phyloP scores from a whole-genome alignment of 1,140 invertebrate genomes.

The Scylla paramamosain region DNA sequence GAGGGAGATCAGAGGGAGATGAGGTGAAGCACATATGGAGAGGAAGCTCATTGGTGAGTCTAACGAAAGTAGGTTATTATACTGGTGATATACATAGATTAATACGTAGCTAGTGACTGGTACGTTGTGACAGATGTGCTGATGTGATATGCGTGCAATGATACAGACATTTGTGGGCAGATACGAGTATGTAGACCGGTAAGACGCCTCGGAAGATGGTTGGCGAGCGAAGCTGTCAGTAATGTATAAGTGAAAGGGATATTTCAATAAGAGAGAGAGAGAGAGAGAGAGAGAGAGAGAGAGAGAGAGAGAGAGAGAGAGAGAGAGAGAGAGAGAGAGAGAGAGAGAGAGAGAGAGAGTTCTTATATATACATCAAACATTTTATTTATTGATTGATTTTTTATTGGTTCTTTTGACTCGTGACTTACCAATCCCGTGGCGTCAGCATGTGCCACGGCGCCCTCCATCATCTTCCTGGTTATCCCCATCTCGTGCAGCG shows the following conservation, averaged over 20 bases:
- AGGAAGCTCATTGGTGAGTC: not conserved
- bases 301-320: too few species aligned
- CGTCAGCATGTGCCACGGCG: conserved; percentile 16
- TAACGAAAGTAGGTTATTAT: not conserved
- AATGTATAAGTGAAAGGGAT: too few species aligned
- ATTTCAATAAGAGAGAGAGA: too few species aligned
- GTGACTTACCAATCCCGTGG: not conserved
- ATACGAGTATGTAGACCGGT: not conserved
- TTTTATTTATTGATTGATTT: too few species aligned
- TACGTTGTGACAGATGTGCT: not conserved
- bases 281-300: too few species aligned
- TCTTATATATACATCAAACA: too few species aligned
- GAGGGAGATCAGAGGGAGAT: not conserved
- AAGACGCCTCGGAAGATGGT: too few species aligned
- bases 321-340: too few species aligned
- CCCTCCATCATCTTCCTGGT: conserved; percentile 38
- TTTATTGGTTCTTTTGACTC: not conserved
- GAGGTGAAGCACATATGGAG: not conserved
- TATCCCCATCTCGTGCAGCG: not conserved
- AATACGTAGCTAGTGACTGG: not conserved
- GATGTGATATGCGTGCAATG: not conserved
- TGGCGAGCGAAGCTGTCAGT: too few species aligned
- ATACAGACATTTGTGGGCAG: not conserved
- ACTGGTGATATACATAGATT: not conserved
- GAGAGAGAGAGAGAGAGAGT: too few species aligned